Percentiles rank a stretch among this genome's conserved stretches.
Evolutionary conservation across 2,113 vertebrate species (phyloP).

Genomic region (Hymenochirus boettgeri): DNA sequence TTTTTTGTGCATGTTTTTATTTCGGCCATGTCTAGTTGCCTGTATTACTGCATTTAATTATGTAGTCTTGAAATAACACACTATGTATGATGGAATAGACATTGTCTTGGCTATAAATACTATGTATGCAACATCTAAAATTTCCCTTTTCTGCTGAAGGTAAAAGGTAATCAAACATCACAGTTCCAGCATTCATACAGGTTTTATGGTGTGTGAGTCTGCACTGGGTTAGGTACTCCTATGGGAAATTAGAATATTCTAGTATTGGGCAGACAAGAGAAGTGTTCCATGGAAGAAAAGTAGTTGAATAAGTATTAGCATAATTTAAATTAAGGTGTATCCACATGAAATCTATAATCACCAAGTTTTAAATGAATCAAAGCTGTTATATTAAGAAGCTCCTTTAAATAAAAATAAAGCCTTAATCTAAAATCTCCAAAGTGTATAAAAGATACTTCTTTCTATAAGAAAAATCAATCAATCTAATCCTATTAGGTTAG

Average conservation of each 20-base stretch:
- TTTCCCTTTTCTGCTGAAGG: constrained; percentile 9
- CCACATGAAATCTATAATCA: constrained; percentile 13
- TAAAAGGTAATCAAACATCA: constrained; percentile 21
- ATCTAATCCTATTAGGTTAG: too few species aligned
- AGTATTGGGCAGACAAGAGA: neutral
- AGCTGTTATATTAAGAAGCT: too few species aligned
- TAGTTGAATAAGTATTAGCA: constrained; percentile 11
- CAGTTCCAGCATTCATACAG: constrained; percentile 4
- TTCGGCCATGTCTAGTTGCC: neutral
- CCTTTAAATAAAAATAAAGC: too few species aligned
- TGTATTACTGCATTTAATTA: constrained; percentile 31
- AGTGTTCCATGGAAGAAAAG: neutral
- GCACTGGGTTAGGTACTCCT: constrained; percentile 1
- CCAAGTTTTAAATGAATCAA: neutral
- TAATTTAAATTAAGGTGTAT: constrained; percentile 19
- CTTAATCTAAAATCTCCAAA: too few species aligned
- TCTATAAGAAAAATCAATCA: too few species aligned
- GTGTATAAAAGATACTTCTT: too few species aligned
- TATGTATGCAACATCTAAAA: constrained; percentile 11
- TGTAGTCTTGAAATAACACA: constrained; percentile 18
- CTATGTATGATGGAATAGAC: neutral
- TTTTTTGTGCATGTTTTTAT: neutral
- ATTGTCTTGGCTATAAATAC: constrained; percentile 2
- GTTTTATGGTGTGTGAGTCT: constrained; percentile 19
- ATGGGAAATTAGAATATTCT: constrained; percentile 27